Evolutionary conservation across 2,797 vertebrate genomes (phyloP).

Genomic region (Intellagama lesueurii): DNA sequence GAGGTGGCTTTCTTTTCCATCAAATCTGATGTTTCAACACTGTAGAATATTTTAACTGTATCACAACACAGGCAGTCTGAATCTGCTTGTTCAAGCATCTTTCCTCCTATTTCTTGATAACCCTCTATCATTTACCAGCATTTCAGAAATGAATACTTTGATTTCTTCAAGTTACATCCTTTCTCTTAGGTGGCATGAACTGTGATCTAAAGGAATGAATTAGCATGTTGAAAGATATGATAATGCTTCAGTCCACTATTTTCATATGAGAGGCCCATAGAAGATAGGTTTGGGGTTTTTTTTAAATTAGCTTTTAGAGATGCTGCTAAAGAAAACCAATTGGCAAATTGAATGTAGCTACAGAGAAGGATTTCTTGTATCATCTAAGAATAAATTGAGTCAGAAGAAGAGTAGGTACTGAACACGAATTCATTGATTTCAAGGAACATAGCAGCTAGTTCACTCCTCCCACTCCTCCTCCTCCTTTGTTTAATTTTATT

Average conservation of each 20-base stretch:
- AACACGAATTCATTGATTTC: neutral
- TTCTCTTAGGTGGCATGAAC: neutral
- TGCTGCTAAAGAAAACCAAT: neutral
- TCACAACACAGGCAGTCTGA: neutral
- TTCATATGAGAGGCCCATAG: neutral
- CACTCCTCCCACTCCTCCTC: neutral
- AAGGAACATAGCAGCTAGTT: neutral
- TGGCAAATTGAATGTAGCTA: neutral
- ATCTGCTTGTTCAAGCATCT: neutral
- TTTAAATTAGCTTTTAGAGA: neutral
- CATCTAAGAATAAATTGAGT: neutral
- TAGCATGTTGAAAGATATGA: neutral
- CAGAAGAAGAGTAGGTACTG: neutral
- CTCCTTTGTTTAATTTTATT: neutral
- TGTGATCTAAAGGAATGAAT: neutral
- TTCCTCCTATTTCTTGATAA: neutral
- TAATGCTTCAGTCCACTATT: neutral
- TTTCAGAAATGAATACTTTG: neutral
- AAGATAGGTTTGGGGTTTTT: neutral
- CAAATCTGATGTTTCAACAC: neutral
- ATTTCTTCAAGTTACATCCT: neutral
- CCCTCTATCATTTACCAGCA: neutral
- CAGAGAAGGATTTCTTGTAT: neutral
- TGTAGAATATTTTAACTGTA: neutral
- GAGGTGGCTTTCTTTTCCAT: neutral